Evolutionary conservation across 2,888 invertebrate species (phyloP), one percentile per base, ranked within the genome.

Genomic region (Adela reaumurella): DNA sequence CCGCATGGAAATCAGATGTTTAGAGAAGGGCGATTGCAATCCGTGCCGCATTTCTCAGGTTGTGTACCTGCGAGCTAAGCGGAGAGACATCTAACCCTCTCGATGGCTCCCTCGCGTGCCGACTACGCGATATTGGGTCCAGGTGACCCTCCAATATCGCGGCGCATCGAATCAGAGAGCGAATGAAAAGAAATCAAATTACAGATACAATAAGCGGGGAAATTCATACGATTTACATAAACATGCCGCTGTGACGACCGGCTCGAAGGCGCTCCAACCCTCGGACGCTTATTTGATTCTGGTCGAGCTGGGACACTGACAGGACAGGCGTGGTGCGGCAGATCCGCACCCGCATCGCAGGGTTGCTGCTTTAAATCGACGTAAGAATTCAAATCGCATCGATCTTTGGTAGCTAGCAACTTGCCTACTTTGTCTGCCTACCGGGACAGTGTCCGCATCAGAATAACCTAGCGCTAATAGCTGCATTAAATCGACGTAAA

Each of bases 161-260:
- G 11, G 35, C 35, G 14, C 14, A 35, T 35, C 35, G 35, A 35
- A 35, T 35, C 35, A 24, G 35, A 35, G 35, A 35, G 35, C 35
- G 35, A 35, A 45, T 48, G 48, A 45, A 70, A 73, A 74, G 74
- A 69, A 74, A 76, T 77, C 74, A 74, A 77, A 78, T 78, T 77
- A 77, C 73, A 73, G 76, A 74, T 67, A 76, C 78, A 77, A 78
- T 78, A 77, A 77, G 76, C 76, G 63, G 63, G 66, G 67, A 62
- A 68, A 69, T 68, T 63, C 61, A 65, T 19, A 42, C 65, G 63
- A 77, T 78, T 78, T 77, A 74, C 77, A 78, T 78, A 78, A 76
- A 74, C 71, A 78, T 72, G 68, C 69, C 35, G 11, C 24, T 4
- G 24, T 24, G 24, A 24, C 24, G 24, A 8, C 24, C 24, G 24